These are phyloP conservation scores for Drosophila cognata DNA, from an alignment of 2,888 invertebrate genomes.

Conservation along the genomic window DNA sequence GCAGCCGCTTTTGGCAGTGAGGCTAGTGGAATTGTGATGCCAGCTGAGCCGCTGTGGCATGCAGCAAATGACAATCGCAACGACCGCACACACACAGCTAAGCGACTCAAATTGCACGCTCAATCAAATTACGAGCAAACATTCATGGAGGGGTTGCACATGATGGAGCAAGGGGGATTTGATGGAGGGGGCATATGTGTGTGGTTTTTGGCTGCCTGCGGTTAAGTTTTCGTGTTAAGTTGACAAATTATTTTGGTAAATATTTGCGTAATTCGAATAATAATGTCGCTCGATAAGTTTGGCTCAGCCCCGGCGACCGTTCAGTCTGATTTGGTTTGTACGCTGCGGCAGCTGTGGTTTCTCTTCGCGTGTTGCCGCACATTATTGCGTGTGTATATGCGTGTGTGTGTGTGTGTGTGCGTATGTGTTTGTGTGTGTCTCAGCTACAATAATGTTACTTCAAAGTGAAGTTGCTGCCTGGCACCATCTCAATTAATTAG, in stretches of 20 bases:
- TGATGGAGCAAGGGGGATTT: background rate
- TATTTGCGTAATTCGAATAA: constrained; percentile 77
- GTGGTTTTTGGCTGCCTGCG: constrained; percentile 36
- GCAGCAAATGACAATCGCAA: constrained; percentile 24
- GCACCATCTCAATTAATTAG: constrained; percentile 71
- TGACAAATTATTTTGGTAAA: constrained; percentile 81
- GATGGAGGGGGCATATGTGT: constrained; percentile 16
- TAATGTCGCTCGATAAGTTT: constrained; percentile 55
- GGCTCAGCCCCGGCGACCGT: background rate
- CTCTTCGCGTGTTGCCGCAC: constrained; percentile 48
- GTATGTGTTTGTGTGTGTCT: background rate
- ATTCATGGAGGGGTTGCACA: constrained; percentile 9
- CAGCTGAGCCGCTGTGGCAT: constrained; percentile 8
- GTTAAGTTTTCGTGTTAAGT: constrained; percentile 69
- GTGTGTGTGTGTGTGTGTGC: background rate
- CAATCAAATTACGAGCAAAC: constrained; percentile 51
- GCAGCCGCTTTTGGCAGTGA: constrained; percentile 11
- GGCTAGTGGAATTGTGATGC: background rate
- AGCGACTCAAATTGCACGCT: constrained; percentile 48
- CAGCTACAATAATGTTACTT: constrained; percentile 31
- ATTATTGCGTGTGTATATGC: background rate
- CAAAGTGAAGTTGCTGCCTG: constrained; percentile 15
- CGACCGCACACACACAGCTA: background rate
- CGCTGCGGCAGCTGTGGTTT: constrained; percentile 66
- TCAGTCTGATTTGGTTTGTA: constrained; percentile 34